phyloP scores from a whole-genome alignment of 1,140 invertebrate genomes.

The Drosophila equinoxialis region DNA sequence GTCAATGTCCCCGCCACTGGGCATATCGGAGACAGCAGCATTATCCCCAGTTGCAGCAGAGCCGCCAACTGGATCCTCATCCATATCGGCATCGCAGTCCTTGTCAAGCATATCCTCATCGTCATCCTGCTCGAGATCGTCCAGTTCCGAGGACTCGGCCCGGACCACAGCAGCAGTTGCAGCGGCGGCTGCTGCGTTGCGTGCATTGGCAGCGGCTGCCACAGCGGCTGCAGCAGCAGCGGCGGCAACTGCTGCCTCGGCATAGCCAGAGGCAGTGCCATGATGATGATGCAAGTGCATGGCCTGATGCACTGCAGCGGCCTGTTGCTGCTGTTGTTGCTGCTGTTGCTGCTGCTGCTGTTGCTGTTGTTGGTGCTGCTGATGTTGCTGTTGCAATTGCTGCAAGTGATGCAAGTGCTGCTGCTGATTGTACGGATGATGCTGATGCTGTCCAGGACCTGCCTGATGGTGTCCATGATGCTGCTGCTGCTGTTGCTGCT shows the following conservation, averaged over 20 bases:
- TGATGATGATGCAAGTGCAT: conserved; percentile 69
- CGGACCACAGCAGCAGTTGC: conserved; percentile 53
- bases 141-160: conserved; percentile 58
- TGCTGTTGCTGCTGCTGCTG: conserved; percentile 47
- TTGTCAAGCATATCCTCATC: conserved; percentile 52
- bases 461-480: conserved; percentile 23
- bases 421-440: conserved; percentile 78
- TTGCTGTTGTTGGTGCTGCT: conserved; percentile 63
- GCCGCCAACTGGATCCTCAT: conserved; percentile 17
- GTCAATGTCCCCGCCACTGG: conserved; percentile 14
- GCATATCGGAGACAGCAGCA: conserved; percentile 2
- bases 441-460: conserved; percentile 51
- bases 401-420: conserved; percentile 75
- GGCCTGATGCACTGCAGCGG: conserved; percentile 57
- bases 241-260: conserved; percentile 70
- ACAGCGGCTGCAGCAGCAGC: conserved; percentile 68
- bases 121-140: conserved; percentile 55
- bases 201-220: conserved; percentile 63
- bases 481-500: conserved; percentile 26
- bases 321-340: conserved; percentile 66
- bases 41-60: conserved; percentile 1
- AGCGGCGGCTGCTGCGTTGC: conserved; percentile 59
- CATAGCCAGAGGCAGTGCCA: conserved; percentile 48
- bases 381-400: conserved; percentile 68
- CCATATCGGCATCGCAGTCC: conserved; percentile 39